A percentile compares a stretch with the other conserved stretches of the same genome.
Evolutionary conservation across 1,140 invertebrate species (phyloP).

Genomic region (Sitodiplosis mosellana): DNA sequence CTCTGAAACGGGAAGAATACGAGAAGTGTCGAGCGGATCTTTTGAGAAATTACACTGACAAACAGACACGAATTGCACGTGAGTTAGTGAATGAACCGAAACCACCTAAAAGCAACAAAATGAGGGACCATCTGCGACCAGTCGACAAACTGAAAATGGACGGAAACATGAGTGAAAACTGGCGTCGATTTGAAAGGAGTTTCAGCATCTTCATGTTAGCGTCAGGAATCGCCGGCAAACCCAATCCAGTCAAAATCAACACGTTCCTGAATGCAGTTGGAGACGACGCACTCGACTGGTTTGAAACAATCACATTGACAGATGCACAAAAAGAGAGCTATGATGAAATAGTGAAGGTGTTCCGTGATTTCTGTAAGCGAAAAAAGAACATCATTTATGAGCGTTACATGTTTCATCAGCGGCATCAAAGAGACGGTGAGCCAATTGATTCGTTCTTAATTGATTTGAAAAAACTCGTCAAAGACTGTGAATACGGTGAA

Average conservation of each 20-base stretch:
- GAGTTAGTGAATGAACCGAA: too few relatives aligned
- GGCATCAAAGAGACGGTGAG: conserved; percentile 12
- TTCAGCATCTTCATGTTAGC: conserved; percentile 8
- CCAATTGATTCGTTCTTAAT: conserved; percentile 12
- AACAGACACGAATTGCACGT: too few relatives aligned
- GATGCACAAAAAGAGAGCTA: conserved; percentile 4
- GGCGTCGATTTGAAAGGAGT: conserved; percentile 8
- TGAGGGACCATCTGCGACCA: too few relatives aligned
- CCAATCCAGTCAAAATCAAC: conserved; percentile 5
- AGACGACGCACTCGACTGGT: conserved; percentile 3
- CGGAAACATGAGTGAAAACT: conserved; percentile 9
- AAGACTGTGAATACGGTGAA: conserved; percentile 10
- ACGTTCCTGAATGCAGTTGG: conserved; percentile 6
- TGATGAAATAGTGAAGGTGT: conserved; percentile 5
- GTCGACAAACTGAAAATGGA: background rate
- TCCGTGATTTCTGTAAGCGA: conserved; percentile 12
- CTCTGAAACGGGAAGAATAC: too few relatives aligned
- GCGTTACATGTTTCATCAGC: conserved; percentile 11
- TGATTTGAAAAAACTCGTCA: conserved; percentile 10
- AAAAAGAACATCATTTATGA: conserved; percentile 11
- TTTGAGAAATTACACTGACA: too few relatives aligned
- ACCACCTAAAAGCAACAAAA: too few relatives aligned
- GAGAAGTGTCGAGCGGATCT: too few relatives aligned
- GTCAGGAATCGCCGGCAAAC: conserved; percentile 1
- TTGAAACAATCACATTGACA: conserved; percentile 8